Evolutionary conservation across 2,888 invertebrate genomes (phyloP).

Genomic region (Drosophila infuscata): DNA sequence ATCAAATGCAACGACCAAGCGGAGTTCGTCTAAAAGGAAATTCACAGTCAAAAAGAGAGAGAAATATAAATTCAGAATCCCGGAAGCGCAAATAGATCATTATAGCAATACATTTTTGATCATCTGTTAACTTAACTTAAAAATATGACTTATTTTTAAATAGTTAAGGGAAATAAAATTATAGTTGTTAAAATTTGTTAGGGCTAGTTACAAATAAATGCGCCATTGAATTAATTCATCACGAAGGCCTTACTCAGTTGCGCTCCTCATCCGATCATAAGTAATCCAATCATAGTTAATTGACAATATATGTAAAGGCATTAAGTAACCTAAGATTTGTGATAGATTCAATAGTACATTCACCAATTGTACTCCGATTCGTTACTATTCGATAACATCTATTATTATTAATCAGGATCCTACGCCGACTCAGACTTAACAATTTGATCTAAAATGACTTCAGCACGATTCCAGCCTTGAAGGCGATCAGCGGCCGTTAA

Average conservation of each 20-base stretch:
- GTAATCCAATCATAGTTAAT: slow-evolving; percentile 6
- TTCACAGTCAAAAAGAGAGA: not conserved
- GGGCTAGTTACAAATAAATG: not conserved
- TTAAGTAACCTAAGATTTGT: slow-evolving; percentile 2
- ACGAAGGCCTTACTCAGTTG: not conserved
- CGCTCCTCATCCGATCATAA: not conserved
- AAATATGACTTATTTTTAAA: slow-evolving; percentile 15
- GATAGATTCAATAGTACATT: not conserved
- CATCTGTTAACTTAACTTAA: slow-evolving; percentile 16
- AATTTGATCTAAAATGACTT: slow-evolving; percentile 27
- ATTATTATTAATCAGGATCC: slow-evolving; percentile 6
- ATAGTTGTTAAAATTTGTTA: not conserved
- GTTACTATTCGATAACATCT: slow-evolving; percentile 17
- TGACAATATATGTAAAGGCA: slow-evolving; percentile 3
- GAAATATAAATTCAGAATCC: not conserved
- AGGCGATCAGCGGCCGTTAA: slow-evolving; percentile 70
- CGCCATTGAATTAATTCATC: not conserved
- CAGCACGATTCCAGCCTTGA: slow-evolving; percentile 53
- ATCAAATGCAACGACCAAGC: slow-evolving; percentile 20
- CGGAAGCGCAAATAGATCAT: not conserved
- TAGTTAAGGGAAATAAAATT: not conserved
- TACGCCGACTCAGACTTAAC: slow-evolving; percentile 32
- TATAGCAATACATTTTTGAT: not conserved
- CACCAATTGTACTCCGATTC: slow-evolving; percentile 16
- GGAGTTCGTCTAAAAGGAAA: not conserved